Conservation (phyloP, 2,888 invertebrate species). For the Pandemis cinnamomeana region DNA sequence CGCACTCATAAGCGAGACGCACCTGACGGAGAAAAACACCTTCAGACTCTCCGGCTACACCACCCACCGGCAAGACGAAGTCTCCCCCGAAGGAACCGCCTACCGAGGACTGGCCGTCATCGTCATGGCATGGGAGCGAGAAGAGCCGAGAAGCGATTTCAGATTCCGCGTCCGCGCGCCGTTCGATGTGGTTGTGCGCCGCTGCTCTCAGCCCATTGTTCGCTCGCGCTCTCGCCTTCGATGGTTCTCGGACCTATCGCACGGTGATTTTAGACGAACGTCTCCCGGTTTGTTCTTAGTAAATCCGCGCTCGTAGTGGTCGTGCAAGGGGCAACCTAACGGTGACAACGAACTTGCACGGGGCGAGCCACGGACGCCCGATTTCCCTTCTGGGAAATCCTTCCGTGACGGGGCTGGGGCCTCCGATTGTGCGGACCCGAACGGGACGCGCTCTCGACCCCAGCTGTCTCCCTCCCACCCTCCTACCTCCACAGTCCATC, state of each 20-base stretch:
- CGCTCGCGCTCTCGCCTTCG: background rate
- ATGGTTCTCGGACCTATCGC: too few relatives aligned
- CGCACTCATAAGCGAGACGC: too few relatives aligned
- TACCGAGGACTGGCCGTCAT: background rate
- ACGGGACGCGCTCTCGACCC: background rate
- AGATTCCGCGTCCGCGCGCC: too few relatives aligned
- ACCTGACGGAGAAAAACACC: too few relatives aligned
- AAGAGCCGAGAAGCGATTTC: too few relatives aligned
- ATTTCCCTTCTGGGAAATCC: background rate
- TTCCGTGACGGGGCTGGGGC: constrained; percentile 4
- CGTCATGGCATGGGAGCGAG: too few relatives aligned
- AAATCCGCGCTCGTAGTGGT: background rate
- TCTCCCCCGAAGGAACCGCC: too few relatives aligned
- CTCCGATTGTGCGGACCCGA: background rate
- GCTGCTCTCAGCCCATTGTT: background rate
- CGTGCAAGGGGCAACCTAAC: background rate
- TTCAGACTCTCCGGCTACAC: too few relatives aligned
- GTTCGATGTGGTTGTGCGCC: background rate
- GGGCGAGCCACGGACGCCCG: constrained; percentile 10
- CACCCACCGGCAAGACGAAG: too few relatives aligned
- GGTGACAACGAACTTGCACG: background rate
- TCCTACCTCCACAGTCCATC: constrained; percentile 2
- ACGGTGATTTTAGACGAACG: too few relatives aligned
- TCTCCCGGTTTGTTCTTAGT: background rate
- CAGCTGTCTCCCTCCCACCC: constrained; percentile 6